phyloP scores from a whole-genome alignment of 2,113 vertebrate genomes.

The Platanista minor region DNA sequence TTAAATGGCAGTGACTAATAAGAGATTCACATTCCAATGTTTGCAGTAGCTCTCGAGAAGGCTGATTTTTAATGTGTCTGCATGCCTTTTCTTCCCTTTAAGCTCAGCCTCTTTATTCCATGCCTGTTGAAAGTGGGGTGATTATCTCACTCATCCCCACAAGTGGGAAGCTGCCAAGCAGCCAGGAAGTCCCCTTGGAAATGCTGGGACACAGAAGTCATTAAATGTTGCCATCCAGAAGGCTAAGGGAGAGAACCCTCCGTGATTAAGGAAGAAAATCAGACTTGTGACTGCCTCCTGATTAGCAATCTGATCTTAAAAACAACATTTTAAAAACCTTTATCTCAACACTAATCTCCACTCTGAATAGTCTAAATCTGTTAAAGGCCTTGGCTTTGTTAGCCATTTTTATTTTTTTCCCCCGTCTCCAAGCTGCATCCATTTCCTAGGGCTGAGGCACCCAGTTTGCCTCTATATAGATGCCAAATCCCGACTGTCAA shows the following conservation, averaged over 20 bases:
- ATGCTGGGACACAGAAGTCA: neutral
- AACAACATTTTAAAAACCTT: neutral
- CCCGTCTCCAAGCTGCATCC: neutral
- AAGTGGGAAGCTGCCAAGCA: constrained; percentile 6
- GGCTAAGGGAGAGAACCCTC: neutral
- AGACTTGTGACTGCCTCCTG: neutral
- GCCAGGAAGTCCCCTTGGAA: neutral
- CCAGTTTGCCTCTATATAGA: neutral
- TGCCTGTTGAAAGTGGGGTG: constrained; percentile 4
- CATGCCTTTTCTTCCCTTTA: constrained; percentile 5
- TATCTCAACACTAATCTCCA: constrained; percentile 6
- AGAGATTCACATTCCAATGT: neutral
- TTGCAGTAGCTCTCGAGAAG: neutral
- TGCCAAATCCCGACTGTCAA: neutral
- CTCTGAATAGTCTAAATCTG: neutral
- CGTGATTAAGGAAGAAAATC: neutral
- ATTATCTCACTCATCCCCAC: constrained; percentile 24
- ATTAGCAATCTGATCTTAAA: neutral
- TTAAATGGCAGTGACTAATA: neutral
- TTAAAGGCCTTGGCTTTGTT: neutral
- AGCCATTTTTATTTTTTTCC: neutral
- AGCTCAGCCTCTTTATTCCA: neutral
- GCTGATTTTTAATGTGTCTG: neutral
- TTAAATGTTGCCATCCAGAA: neutral
- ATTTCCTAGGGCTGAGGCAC: neutral